These are phyloP conservation scores for Papilio dardanus DNA, from an alignment of 1,140 invertebrate species.

Conservation along the genomic window DNA sequence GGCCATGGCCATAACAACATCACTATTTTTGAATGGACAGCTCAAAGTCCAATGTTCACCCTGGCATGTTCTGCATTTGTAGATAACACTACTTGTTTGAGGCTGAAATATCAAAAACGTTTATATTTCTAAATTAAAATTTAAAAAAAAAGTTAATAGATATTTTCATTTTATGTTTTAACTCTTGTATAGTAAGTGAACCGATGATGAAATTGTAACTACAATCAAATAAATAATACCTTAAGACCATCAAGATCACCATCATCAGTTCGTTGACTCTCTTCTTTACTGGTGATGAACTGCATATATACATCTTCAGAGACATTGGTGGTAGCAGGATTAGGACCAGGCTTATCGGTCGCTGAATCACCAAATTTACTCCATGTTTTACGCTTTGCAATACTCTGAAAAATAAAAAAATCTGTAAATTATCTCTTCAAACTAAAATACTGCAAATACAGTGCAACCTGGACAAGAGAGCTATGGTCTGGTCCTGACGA, in stretches of 20 bases:
- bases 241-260: slow-evolving; percentile 87
- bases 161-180: too few species aligned
- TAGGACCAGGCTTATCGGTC: slow-evolving; percentile 96
- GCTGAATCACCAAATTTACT: slow-evolving; percentile 96
- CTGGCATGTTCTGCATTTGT: slow-evolving; percentile 97
- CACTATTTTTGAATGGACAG: slow-evolving; percentile 97
- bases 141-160: too few species aligned
- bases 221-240: slow-evolving; percentile 52
- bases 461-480: too few species aligned
- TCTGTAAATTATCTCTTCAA: background rate
- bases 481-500: too few species aligned
- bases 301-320: slow-evolving; percentile 98
- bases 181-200: background rate
- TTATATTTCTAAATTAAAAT: too few species aligned
- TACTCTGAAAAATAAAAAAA: slow-evolving; percentile 80
- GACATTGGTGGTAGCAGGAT: slow-evolving; percentile 97
- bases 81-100: slow-evolving; percentile 87
- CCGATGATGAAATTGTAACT: background rate
- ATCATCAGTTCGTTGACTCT: slow-evolving; percentile 93
- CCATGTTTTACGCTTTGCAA: slow-evolving; percentile 96
- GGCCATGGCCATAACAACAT: slow-evolving; percentile 85
- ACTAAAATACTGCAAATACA: too few species aligned
- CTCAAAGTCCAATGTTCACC: slow-evolving; percentile 98
- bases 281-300: slow-evolving; percentile 93
- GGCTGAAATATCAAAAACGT: too few species aligned